Evolutionary conservation across 1,140 invertebrate species (phyloP).

Genomic region (Camponotus floridanus): DNA sequence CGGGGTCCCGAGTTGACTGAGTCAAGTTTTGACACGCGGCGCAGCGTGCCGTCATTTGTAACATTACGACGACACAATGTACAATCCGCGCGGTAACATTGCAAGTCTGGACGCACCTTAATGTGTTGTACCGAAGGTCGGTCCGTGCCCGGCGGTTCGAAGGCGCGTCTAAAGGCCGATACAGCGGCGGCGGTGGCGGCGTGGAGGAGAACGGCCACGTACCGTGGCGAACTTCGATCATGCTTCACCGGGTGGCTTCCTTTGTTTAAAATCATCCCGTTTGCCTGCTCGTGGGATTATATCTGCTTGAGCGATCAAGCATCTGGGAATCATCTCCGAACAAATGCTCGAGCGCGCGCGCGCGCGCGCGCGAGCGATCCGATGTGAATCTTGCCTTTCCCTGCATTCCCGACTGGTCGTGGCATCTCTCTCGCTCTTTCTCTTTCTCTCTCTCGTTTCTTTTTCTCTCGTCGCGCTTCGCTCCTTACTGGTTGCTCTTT

Average conservation of each 20-base stretch:
- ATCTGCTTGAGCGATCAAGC: constrained; percentile 79
- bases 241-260: constrained; percentile 81
- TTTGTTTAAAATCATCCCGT: constrained; percentile 83
- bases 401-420: constrained; percentile 14
- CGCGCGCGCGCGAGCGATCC: not conserved
- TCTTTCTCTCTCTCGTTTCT: too few species aligned
- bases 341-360: constrained; percentile 66
- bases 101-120: constrained; percentile 57
- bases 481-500: not conserved
- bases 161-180: constrained; percentile 75
- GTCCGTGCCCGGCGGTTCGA: constrained; percentile 53
- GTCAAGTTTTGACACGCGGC: constrained; percentile 48
- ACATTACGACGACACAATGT: constrained; percentile 36
- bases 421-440: not conserved
- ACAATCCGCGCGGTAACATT: constrained; percentile 37
- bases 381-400: constrained; percentile 74
- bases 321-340: constrained; percentile 79
- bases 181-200: constrained; percentile 51
- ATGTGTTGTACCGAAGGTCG: constrained; percentile 48
- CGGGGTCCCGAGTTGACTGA: not conserved
- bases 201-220: constrained; percentile 74
- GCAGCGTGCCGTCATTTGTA: constrained; percentile 45
- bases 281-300: constrained; percentile 79
- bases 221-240: constrained; percentile 81
- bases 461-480: not conserved